phyloP scores from a whole-genome alignment of 1,140 invertebrate species.

The Ceratina calcarata region DNA sequence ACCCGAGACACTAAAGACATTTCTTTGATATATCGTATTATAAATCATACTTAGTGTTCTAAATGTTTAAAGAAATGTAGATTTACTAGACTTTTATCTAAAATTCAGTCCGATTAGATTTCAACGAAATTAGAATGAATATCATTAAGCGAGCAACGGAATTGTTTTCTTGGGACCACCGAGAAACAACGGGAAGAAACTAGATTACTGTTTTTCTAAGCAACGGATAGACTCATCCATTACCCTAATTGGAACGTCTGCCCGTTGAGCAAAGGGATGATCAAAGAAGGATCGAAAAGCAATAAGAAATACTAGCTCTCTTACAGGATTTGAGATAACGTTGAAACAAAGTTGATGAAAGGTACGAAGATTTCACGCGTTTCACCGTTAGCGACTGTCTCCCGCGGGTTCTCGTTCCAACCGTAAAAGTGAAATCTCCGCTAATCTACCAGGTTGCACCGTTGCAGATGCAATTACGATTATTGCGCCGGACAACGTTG shows the following conservation, averaged over 20 bases:
- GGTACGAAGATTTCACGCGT: not conserved
- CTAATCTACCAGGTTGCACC: conserved; percentile 44
- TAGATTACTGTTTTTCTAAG: conserved; percentile 17
- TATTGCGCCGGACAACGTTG: conserved; percentile 35
- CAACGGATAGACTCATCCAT: conserved; percentile 38
- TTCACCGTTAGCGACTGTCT: conserved; percentile 9
- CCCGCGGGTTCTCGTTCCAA: conserved; percentile 10
- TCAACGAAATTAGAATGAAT: too few relatives aligned
- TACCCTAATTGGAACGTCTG: conserved; percentile 53
- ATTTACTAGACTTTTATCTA: too few relatives aligned
- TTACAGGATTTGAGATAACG: not conserved
- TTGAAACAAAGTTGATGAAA: conserved; percentile 8
- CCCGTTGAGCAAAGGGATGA: not conserved
- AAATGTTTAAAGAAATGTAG: too few relatives aligned
- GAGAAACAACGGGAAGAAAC: not conserved
- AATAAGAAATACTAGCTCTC: conserved; percentile 24
- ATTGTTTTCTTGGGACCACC: not conserved
- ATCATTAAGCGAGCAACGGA: not conserved
- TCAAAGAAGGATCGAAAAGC: not conserved
- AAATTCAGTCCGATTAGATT: too few relatives aligned
- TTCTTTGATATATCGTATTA: not conserved
- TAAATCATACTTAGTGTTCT: too few relatives aligned
- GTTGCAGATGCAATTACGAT: conserved; percentile 58
- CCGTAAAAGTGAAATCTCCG: conserved; percentile 53
- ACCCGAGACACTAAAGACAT: too few relatives aligned